Percentiles rank a stretch among this genome's conserved stretches.
Conservation (phyloP, 2,888 invertebrate genomes). For the Apoda limacodes region DNA sequence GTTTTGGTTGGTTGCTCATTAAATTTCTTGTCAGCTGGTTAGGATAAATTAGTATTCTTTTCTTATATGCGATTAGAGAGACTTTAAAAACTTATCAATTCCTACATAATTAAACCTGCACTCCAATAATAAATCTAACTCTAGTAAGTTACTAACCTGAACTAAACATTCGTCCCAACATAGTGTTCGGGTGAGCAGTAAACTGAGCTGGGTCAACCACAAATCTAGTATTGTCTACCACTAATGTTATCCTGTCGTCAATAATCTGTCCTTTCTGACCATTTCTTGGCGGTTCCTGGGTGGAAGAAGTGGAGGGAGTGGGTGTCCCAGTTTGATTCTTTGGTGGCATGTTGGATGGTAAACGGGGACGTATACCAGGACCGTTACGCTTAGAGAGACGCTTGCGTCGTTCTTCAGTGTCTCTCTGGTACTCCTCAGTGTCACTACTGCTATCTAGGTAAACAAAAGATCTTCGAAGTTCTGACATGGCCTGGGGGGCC, state of each 20-base stretch:
- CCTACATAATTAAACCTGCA: no score
- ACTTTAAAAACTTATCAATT: no score
- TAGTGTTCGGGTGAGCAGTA: conserved; percentile 96
- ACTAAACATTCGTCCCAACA: conserved; percentile 99
- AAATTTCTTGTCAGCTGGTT: no score
- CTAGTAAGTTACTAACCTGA: conserved; percentile 73
- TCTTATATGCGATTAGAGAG: no score
- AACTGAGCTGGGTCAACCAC: conserved; percentile 94
- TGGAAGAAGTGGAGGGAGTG: conserved; percentile 45
- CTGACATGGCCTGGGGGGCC: conserved; percentile 50
- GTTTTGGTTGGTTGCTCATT: no score
- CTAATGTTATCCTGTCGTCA: conserved; percentile 87
- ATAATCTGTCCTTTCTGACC: conserved; percentile 47
- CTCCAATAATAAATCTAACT: no score
- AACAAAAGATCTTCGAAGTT: conserved; percentile 50
- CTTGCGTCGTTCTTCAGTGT: conserved; percentile 75
- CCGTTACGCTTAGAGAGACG: conserved; percentile 55
- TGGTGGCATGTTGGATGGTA: conserved; percentile 41
- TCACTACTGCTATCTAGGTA: conserved; percentile 83
- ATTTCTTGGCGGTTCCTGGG: conserved; percentile 40
- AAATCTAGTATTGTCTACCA: conserved; percentile 94
- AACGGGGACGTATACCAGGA: conserved; percentile 34
- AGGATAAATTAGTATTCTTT: no score
- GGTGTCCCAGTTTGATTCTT: conserved; percentile 45
- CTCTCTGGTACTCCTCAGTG: conserved; percentile 83